Evolutionary conservation across 1,140 invertebrate genomes (phyloP).

Genomic region (Dryas iulia): DNA sequence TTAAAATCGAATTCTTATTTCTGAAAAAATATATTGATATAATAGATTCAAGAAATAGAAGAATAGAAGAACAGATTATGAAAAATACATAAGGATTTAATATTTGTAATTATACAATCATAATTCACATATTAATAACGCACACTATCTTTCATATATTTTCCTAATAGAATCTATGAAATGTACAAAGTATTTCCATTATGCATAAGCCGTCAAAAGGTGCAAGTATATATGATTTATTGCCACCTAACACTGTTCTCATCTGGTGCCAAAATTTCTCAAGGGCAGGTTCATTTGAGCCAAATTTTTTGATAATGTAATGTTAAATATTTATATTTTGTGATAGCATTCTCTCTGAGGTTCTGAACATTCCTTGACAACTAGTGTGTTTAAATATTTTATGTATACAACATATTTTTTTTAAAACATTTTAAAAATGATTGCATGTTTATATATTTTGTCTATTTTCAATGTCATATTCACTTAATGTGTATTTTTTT

Average conservation of each 20-base stretch:
- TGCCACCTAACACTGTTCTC: neutral
- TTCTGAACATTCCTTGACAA: neutral
- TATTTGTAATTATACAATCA: no score
- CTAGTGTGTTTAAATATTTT: neutral
- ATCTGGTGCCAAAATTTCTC: neutral
- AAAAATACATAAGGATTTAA: no score
- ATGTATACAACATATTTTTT: no score
- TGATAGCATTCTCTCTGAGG: neutral
- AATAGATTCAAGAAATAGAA: no score
- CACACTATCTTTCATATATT: neutral
- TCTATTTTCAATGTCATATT: neutral
- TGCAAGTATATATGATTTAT: neutral
- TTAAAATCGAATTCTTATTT: no score
- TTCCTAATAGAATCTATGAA: neutral
- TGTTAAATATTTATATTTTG: neutral
- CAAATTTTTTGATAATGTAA: neutral
- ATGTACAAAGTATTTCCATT: neutral
- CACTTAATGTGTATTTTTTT: neutral
- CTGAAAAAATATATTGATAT: no score
- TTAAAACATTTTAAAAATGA: no score
- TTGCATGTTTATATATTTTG: neutral
- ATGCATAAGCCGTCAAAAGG: neutral
- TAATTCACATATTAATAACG: neutral
- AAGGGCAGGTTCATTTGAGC: neutral
- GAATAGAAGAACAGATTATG: no score